Conservation (phyloP, 1,140 invertebrate species). For the Polyergus mexicanus region DNA sequence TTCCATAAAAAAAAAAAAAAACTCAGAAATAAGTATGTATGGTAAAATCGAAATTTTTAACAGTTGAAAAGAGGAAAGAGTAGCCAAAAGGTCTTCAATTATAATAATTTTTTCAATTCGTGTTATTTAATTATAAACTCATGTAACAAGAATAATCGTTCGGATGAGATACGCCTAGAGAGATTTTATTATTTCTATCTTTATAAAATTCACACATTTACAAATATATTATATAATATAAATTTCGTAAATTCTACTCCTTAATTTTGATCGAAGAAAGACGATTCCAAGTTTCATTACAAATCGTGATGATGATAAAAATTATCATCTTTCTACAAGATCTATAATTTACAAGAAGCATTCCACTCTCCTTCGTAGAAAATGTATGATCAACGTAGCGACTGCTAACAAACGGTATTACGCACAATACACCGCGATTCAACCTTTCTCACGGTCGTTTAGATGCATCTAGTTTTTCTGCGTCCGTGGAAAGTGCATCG, state of each 20-base stretch:
- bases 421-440: slow-evolving; percentile 30
- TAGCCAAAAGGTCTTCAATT: too few species aligned
- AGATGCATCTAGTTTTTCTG: slow-evolving; percentile 49
- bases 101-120: too few species aligned
- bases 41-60: too few species aligned
- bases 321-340: too few species aligned
- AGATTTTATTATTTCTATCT: too few species aligned
- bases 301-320: background rate
- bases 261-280: background rate
- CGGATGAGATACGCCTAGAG: too few species aligned
- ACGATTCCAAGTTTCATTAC: background rate
- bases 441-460: slow-evolving; percentile 57
- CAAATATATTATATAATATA: background rate
- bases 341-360: background rate
- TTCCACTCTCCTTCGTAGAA: background rate
- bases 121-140: too few species aligned
- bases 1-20: too few species aligned
- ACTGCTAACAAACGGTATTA: slow-evolving; percentile 45
- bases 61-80: too few species aligned
- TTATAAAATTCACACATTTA: too few species aligned
- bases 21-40: too few species aligned
- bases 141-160: too few species aligned
- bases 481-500: slow-evolving; percentile 56
- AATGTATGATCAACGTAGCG: background rate
- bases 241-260: background rate